phyloP scores from a whole-genome alignment of 1,140 invertebrate species.

The Augochlora pura region DNA sequence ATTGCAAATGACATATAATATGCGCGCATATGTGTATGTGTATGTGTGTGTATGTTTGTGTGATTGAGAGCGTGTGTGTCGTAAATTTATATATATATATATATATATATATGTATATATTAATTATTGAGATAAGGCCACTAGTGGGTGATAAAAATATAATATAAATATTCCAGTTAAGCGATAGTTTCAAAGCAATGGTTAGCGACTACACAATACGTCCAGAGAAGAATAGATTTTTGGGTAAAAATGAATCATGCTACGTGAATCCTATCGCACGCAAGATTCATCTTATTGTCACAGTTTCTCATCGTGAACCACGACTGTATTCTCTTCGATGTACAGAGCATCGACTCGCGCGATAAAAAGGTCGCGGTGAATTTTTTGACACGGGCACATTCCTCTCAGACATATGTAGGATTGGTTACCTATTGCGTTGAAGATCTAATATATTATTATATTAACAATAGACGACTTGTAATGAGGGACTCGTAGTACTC shows the following conservation, averaged over 20 bases:
- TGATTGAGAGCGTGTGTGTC: too few relatives aligned
- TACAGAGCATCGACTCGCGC: slow-evolving; percentile 10
- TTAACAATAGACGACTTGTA: slow-evolving; percentile 56
- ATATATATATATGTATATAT: slow-evolving; percentile 41
- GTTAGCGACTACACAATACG: slow-evolving; percentile 58
- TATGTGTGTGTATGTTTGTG: neutral
- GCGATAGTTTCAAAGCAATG: slow-evolving; percentile 69
- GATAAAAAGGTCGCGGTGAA: slow-evolving; percentile 4
- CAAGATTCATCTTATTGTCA: slow-evolving; percentile 59
- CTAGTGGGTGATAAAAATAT: slow-evolving; percentile 79
- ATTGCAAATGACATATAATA: slow-evolving; percentile 64
- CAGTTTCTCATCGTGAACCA: slow-evolving; percentile 54
- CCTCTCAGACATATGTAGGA: slow-evolving; percentile 52
- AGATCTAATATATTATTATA: slow-evolving; percentile 46
- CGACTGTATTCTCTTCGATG: slow-evolving; percentile 4
- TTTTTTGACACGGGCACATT: slow-evolving; percentile 36
- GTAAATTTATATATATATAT: too few relatives aligned
- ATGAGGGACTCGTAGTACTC: slow-evolving; percentile 43
- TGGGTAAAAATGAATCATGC: slow-evolving; percentile 16
- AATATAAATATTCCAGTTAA: slow-evolving; percentile 77
- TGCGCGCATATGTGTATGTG: slow-evolving; percentile 27
- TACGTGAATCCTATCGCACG: slow-evolving; percentile 9
- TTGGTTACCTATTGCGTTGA: slow-evolving; percentile 54
- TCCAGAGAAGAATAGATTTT: slow-evolving; percentile 50
- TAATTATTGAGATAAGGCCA: slow-evolving; percentile 79